Conservation (phyloP, 2,113 vertebrate genomes). For the Phrynosoma platyrhinos region DNA sequence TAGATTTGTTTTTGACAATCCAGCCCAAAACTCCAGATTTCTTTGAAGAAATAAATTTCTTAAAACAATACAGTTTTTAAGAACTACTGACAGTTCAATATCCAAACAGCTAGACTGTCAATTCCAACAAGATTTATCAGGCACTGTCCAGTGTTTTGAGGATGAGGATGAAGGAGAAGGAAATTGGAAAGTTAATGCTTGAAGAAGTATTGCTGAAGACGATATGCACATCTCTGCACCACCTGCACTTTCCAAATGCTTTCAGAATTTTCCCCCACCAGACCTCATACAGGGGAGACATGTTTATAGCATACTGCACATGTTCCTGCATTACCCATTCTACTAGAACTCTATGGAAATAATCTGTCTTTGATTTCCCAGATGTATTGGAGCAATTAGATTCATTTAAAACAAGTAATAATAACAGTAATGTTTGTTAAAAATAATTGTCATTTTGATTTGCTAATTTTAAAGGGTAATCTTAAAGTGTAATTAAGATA, state of each 20-base stretch:
- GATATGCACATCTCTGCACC: neutral
- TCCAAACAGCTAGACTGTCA: neutral
- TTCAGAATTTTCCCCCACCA: neutral
- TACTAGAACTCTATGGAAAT: neutral
- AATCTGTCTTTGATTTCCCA: neutral
- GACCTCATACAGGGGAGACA: neutral
- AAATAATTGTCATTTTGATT: neutral
- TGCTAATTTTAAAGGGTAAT: neutral
- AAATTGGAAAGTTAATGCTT: neutral
- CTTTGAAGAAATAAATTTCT: neutral
- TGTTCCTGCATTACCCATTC: neutral
- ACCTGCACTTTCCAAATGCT: neutral
- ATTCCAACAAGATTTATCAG: neutral
- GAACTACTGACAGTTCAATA: slow-evolving; percentile 2
- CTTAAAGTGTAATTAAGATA: neutral
- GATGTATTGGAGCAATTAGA: neutral
- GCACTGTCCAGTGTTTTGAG: neutral
- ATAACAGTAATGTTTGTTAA: neutral
- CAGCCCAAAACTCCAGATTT: neutral
- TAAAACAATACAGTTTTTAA: neutral
- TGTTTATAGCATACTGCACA: neutral
- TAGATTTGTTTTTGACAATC: neutral
- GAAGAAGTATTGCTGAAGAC: neutral
- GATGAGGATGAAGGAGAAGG: neutral
- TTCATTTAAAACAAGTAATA: neutral